Evolutionary conservation across 2,888 invertebrate genomes (phyloP).

Genomic region (Caenorhabditis doughertyi): DNA sequence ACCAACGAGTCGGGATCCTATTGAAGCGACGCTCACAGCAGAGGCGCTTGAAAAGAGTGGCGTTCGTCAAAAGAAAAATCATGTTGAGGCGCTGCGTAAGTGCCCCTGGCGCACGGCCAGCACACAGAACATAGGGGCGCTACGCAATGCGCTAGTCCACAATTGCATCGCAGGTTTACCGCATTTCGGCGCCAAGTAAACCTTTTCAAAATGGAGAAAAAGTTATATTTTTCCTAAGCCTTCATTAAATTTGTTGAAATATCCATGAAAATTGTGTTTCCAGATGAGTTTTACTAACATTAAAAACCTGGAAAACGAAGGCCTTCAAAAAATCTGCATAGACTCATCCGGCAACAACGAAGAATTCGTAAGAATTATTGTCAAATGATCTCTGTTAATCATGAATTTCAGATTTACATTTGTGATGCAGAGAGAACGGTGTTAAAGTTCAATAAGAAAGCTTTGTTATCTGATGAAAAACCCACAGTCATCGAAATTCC

Average conservation of each 20-base stretch:
- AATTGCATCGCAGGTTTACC: slow-evolving; percentile 29
- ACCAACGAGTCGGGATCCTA: slow-evolving; percentile 58
- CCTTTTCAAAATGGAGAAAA: slow-evolving; percentile 9
- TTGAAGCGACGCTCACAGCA: slow-evolving; percentile 57
- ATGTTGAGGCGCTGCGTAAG: slow-evolving; percentile 29
- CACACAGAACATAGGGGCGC: slow-evolving; percentile 52
- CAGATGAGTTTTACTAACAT: slow-evolving; percentile 58
- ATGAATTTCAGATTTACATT: slow-evolving; percentile 45
- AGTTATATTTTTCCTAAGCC: background rate
- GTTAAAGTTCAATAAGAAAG: slow-evolving; percentile 40
- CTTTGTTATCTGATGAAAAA: slow-evolving; percentile 21
- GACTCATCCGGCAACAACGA: slow-evolving; percentile 43
- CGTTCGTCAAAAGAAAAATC: slow-evolving; percentile 27
- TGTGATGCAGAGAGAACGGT: slow-evolving; percentile 58
- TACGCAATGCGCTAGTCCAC: slow-evolving; percentile 62
- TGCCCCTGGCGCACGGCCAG: slow-evolving; percentile 56
- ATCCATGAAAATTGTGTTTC: background rate
- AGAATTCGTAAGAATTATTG: slow-evolving; percentile 31
- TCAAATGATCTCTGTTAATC: background rate
- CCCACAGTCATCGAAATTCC: slow-evolving; percentile 35
- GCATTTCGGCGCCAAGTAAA: slow-evolving; percentile 41
- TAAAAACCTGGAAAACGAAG: slow-evolving; percentile 46
- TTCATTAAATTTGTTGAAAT: background rate
- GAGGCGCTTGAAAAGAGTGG: slow-evolving; percentile 63
- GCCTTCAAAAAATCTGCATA: slow-evolving; percentile 56